phyloP scores from a whole-genome alignment of 2,113 vertebrate genomes.

The Heterotilapia buettikoferi region DNA sequence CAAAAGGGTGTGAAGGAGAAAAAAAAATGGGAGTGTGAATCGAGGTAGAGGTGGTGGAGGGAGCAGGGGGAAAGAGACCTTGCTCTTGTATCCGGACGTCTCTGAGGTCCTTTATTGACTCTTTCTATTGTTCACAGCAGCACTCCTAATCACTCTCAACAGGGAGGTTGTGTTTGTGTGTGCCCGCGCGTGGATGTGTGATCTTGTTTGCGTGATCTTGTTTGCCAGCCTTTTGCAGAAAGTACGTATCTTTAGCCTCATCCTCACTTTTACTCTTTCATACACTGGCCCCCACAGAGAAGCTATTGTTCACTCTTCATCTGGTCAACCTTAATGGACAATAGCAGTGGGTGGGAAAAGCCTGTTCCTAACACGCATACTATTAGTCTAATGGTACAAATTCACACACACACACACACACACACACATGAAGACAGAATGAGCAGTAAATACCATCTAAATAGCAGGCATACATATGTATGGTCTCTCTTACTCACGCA shows the following conservation, averaged over 20 bases:
- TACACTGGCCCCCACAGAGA: slow-evolving; percentile 49
- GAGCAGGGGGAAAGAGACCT: slow-evolving; percentile 25
- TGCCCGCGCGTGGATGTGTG: not conserved
- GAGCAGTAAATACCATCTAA: slow-evolving; percentile 48
- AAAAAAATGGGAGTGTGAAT: not conserved
- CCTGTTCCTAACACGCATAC: slow-evolving; percentile 46
- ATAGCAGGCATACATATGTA: slow-evolving; percentile 66
- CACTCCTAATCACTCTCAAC: slow-evolving; percentile 68
- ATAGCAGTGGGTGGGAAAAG: slow-evolving; percentile 60
- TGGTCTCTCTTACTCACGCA: slow-evolving; percentile 35
- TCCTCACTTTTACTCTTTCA: slow-evolving; percentile 45
- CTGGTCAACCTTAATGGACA: slow-evolving; percentile 62
- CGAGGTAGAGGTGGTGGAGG: not conserved
- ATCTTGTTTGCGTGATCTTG: not conserved
- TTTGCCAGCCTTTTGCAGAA: slow-evolving; percentile 9
- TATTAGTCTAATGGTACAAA: slow-evolving; percentile 44
- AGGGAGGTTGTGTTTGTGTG: slow-evolving; percentile 40
- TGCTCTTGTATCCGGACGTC: slow-evolving; percentile 57
- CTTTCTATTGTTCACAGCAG: slow-evolving; percentile 69
- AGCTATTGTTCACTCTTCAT: slow-evolving; percentile 53
- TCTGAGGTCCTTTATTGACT: slow-evolving; percentile 68
- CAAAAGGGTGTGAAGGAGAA: not conserved
- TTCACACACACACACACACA: not conserved
- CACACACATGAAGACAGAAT: not conserved
- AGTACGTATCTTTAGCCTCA: slow-evolving; percentile 31